A percentile compares a stretch with the other conserved stretches of the same genome.
Conservation (phyloP, 2,797 vertebrate species). For the Margarornis squamiger region DNA sequence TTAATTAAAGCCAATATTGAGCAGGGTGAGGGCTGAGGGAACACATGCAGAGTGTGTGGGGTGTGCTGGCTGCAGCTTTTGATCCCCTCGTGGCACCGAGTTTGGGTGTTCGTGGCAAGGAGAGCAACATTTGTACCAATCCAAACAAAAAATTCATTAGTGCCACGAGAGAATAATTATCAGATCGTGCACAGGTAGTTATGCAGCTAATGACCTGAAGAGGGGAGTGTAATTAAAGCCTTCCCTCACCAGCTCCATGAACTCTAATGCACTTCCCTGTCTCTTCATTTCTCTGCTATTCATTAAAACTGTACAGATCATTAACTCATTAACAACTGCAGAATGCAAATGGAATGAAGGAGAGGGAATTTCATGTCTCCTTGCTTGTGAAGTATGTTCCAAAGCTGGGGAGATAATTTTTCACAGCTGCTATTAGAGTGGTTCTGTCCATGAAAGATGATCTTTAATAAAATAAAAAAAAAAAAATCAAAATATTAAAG, state of each 20-base stretch:
- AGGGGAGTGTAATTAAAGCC: constrained; percentile 58
- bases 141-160: constrained; percentile 43
- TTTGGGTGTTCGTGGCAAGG: background rate
- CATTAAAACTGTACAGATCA: constrained; percentile 51
- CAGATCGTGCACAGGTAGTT: constrained; percentile 34
- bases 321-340: constrained; percentile 64
- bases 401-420: background rate
- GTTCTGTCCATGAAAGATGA: background rate
- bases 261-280: background rate
- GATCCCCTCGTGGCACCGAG: background rate
- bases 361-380: background rate
- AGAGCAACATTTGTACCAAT: background rate
- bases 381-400: background rate
- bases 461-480: background rate
- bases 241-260: background rate
- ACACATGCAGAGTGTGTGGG: background rate
- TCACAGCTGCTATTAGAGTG: background rate
- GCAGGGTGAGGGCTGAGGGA: background rate
- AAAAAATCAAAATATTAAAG: background rate
- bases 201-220: constrained; percentile 57
- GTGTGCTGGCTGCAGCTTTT: background rate
- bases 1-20: background rate
- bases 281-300: constrained; percentile 39
- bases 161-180: constrained; percentile 1
- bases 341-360: background rate